Evolutionary conservation across 2,888 invertebrate species (phyloP).

Genomic region (Patella caerulea): DNA sequence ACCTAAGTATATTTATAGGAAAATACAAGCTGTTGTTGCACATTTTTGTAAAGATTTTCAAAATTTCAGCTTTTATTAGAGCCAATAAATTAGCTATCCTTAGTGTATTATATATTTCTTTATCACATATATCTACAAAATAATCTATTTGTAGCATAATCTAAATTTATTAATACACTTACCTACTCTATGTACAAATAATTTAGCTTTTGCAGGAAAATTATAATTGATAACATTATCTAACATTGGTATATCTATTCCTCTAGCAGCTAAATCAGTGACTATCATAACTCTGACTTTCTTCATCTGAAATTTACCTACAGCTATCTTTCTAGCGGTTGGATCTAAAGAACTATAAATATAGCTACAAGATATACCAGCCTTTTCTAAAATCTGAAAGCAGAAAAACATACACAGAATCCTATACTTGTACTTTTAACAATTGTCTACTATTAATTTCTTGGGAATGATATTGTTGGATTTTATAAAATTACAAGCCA

Average conservation of each 20-base stretch:
- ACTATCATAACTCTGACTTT: conserved; percentile 90
- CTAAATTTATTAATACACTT: conserved; percentile 67
- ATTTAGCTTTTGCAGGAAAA: conserved; percentile 96
- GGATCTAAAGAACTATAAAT: conserved; percentile 96
- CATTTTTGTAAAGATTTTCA: too few species aligned
- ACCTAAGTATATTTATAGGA: not conserved
- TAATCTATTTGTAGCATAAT: too few species aligned
- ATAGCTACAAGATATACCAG: conserved; percentile 87
- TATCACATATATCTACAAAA: too few species aligned
- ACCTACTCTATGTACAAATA: conserved; percentile 99
- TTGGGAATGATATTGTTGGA: not conserved
- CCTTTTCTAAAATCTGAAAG: conserved; percentile 75
- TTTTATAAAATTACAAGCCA: too few species aligned
- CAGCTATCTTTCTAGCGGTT: conserved; percentile 93
- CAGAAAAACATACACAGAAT: not conserved
- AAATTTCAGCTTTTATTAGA: too few species aligned
- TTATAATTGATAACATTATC: conserved; percentile 97
- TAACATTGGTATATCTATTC: conserved; percentile 95
- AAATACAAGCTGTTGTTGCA: too few species aligned
- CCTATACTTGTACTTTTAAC: too few species aligned
- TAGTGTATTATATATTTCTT: too few species aligned
- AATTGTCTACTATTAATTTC: not conserved
- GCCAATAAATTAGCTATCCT: too few species aligned
- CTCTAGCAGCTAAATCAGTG: conserved; percentile 97
- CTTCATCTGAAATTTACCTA: conserved; percentile 79